A percentile compares a stretch with the other conserved stretches of the same genome.
Evolutionary conservation across 2,888 invertebrate genomes (phyloP).

Genomic region (Xanthostigma xanthostigma): DNA sequence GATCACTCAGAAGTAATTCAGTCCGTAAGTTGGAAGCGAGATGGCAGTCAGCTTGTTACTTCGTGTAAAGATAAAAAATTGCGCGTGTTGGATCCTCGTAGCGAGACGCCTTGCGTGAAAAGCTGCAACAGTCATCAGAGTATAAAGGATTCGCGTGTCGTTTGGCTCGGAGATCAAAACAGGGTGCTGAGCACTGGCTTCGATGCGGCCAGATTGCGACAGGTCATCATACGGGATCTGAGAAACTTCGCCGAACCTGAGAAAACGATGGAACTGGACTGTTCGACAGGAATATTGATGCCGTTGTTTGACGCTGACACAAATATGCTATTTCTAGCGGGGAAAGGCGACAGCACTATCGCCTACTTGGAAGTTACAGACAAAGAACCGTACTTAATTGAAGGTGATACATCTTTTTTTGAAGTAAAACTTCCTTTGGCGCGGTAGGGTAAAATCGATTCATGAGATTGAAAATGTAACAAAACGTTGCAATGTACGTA

Average conservation of each 20-base stretch:
- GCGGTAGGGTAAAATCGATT: too few relatives aligned
- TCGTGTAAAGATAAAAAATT: constrained; percentile 86
- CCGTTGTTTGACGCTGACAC: constrained; percentile 89
- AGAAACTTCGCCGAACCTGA: constrained; percentile 64
- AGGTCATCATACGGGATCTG: constrained; percentile 77
- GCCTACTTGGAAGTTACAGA: constrained; percentile 82
- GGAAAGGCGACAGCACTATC: constrained; percentile 88
- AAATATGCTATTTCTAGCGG: constrained; percentile 86
- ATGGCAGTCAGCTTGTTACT: constrained; percentile 67
- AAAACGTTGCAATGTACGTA: too few relatives aligned
- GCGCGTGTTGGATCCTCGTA: constrained; percentile 70
- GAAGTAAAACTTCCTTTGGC: too few relatives aligned
- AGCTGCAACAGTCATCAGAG: constrained; percentile 70
- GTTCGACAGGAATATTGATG: constrained; percentile 81
- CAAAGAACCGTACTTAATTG: constrained; percentile 76
- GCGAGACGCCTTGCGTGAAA: constrained; percentile 40
- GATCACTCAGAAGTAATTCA: constrained; percentile 80
- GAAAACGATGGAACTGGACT: constrained; percentile 67
- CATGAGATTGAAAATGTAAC: too few relatives aligned
- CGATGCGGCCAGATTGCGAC: constrained; percentile 70
- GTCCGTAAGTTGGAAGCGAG: constrained; percentile 78
- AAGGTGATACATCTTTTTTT: constrained; percentile 29
- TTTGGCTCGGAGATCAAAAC: constrained; percentile 79
- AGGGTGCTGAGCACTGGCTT: constrained; percentile 82
- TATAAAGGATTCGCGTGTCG: constrained; percentile 79